Base-by-base conservation (phyloP, 2,113 vertebrate species). In the Trichechus manatus region DNA sequence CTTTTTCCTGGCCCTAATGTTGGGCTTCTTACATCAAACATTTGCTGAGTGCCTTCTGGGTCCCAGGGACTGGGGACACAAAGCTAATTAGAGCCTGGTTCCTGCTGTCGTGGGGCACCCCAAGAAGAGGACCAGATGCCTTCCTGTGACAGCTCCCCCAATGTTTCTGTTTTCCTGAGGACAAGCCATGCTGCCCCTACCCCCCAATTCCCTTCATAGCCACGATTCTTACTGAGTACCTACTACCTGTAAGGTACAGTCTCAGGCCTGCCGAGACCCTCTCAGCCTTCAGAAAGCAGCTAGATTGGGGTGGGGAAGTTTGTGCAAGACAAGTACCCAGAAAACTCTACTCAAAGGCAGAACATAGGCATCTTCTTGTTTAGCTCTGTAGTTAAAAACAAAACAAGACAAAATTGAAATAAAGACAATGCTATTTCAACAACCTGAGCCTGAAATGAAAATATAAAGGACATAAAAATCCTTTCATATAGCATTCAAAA, bases 391-490 rank as follows among this genome's bases (percentile, higher is more conserved):
- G 53, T 70, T 91, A n/a, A 80, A 78, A 91, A 77, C 44, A 53
- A 94, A 92, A 91, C 44, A 53, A 94, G 89, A 91, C 29, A 81
- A 79, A 78, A 82, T 47, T 27, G 33, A 86, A 95, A 63, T 59
- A 66, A 86, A 94, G 83, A 50, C n/a, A 53, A 61, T 42, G 36
- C 78, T 59, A 39, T 93, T 91, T 82, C 47, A 84, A 50, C 39
- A 89, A 90, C 42, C 70, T 23, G 47, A 80, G 72, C 17, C 70
- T 84, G 80, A 78, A 72, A 64, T 70, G 81, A 90, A 90, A 86
- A 89, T 86, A 50, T 42, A 93, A 25, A 59, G 66, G 64, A 59
- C 42, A 19, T 83, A 91, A 70, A 61, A 44, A 7, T 39, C 33
- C 93, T 87, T 94, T 90, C n/a, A 15, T 36, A n/a, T 6, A 47